These are phyloP conservation scores for Fulmarus glacialis DNA, from an alignment of 2,113 vertebrate species.

Conservation along the genomic window DNA sequence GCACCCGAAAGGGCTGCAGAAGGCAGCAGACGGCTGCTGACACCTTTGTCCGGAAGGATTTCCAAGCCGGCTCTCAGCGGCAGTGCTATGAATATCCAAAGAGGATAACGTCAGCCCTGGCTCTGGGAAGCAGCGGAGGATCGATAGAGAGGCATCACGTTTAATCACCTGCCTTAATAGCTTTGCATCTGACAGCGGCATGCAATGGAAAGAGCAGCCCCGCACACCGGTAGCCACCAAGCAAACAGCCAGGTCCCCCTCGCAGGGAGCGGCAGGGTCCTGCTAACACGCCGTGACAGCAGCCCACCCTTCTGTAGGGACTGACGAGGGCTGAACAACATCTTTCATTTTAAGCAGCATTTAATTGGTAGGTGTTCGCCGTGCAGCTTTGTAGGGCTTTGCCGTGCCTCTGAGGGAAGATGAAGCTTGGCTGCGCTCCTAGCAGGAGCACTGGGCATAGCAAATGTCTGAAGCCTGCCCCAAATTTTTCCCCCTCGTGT, in stretches of 20 bases:
- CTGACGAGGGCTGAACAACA: background rate
- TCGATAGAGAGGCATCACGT: background rate
- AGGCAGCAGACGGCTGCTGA: background rate
- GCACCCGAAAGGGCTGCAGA: background rate
- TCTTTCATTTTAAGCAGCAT: background rate
- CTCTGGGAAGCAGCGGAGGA: background rate
- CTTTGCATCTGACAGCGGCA: background rate
- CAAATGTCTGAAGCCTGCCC: background rate
- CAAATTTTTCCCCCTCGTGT: too few species aligned
- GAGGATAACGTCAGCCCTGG: background rate
- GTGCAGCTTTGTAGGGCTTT: background rate
- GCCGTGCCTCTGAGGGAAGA: background rate
- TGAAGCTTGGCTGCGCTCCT: background rate
- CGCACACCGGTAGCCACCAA: accelerated
- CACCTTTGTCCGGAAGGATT: background rate
- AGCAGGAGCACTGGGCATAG: background rate
- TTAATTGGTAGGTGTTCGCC: background rate
- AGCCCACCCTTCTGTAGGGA: background rate
- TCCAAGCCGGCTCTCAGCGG: background rate
- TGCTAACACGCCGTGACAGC: accelerated
- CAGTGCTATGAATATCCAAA: background rate
- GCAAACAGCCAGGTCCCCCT: background rate
- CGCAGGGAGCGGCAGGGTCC: background rate
- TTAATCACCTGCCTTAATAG: background rate
- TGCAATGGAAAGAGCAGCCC: background rate